Percentiles rank a stretch among this genome's conserved stretches.
These are phyloP conservation scores for Sebastiscus tertius DNA, from an alignment of 2,797 vertebrate species.

Conservation along the genomic window DNA sequence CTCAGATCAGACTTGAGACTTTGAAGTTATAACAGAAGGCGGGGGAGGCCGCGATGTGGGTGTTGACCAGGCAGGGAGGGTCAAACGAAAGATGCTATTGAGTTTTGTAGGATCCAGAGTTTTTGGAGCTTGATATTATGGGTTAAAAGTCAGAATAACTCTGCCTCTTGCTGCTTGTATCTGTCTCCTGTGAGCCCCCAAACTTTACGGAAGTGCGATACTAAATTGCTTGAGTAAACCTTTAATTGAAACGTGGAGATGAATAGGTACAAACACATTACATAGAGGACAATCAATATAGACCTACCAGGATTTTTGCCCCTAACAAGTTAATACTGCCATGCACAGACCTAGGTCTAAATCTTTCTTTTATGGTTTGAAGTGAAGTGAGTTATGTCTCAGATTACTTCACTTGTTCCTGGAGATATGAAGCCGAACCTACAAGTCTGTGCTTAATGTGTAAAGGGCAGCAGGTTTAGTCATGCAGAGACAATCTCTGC, in stretches of 20 bases:
- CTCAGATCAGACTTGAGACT: not conserved
- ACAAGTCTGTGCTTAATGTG: not conserved
- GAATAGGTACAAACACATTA: not conserved
- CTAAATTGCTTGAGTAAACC: not conserved
- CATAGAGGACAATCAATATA: not conserved
- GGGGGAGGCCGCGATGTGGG: accelerated
- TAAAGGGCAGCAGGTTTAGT: conserved; percentile 14
- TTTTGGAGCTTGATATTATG: not conserved
- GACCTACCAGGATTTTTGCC: no score
- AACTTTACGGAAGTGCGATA: not conserved
- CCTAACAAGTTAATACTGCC: not conserved
- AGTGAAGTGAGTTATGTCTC: not conserved
- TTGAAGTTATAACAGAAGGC: not conserved
- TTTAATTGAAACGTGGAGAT: not conserved
- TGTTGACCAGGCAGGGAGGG: no score
- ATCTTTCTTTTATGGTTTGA: not conserved
- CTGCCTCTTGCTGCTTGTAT: not conserved
- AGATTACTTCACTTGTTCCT: not conserved
- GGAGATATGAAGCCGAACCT: not conserved
- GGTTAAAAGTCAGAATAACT: not conserved
- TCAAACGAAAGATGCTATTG: not conserved
- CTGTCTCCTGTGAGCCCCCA: not conserved
- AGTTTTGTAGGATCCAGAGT: not conserved
- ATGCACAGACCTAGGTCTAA: not conserved
- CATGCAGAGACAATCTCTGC: not conserved